A percentile compares a stretch with the other conserved stretches of the same genome.
These are phyloP conservation scores for Ceratothoa steindachneri DNA, from an alignment of 2,888 invertebrate genomes.

Conservation along the genomic window DNA sequence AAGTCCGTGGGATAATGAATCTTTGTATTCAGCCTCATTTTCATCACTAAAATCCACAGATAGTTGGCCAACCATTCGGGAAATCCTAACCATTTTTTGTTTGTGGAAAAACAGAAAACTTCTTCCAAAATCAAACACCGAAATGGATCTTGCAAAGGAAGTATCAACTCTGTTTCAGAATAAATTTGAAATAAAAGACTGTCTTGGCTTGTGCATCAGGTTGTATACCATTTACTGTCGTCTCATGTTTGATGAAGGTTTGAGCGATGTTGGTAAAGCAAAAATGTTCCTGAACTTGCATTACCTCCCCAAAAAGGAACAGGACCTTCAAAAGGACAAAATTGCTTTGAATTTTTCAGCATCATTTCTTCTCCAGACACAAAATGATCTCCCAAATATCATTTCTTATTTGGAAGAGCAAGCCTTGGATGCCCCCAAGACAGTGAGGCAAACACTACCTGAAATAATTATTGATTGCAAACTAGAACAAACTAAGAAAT, in stretches of 20 bases:
- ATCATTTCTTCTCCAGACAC: not conserved
- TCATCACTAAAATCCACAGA: not conserved
- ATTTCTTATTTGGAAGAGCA: not conserved
- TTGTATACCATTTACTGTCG: not conserved
- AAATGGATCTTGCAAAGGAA: not conserved
- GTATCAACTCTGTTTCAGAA: not conserved
- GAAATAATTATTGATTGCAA: not conserved
- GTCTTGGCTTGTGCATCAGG: not conserved
- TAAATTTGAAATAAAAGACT: not conserved
- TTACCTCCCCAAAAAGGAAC: not conserved
- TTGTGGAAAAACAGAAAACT: conserved; percentile 27
- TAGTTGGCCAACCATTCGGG: conserved; percentile 16
- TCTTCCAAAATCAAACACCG: not conserved
- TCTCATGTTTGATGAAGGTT: not conserved
- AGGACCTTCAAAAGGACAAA: not conserved
- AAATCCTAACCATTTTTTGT: conserved; percentile 30
- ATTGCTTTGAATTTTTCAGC: not conserved
- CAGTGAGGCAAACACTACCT: not conserved
- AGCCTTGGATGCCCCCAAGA: not conserved
- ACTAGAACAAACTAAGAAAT: not conserved
- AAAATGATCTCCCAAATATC: not conserved
- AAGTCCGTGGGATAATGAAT: conserved; percentile 26
- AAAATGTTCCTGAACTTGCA: not conserved
- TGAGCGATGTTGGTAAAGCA: not conserved
- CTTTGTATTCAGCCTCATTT: conserved; percentile 21